Conservation (phyloP, 2,888 invertebrate species). For the Oxycera nigricornis region DNA sequence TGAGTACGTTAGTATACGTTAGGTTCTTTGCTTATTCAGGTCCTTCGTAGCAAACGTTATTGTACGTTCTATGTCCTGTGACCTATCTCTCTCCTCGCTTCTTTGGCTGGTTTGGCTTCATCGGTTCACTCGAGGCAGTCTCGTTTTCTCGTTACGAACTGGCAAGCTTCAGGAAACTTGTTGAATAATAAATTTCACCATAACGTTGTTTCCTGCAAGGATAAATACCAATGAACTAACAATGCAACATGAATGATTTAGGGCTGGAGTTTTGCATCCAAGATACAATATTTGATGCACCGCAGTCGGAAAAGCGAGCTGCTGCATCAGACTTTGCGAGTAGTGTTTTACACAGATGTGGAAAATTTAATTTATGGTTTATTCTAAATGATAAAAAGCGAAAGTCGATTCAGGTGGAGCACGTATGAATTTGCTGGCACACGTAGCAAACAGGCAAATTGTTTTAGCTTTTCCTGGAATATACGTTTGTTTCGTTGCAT, state of each 20-base stretch:
- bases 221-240: constrained; percentile 37
- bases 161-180: constrained; percentile 27
- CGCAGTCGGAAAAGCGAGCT: not conserved
- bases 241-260: constrained; percentile 31
- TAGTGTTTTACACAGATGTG: not conserved
- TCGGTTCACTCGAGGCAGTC: not conserved
- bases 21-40: not conserved
- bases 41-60: not conserved
- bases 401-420: not conserved
- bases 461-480: too few relatives aligned
- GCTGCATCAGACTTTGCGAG: not conserved
- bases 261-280: constrained; percentile 18
- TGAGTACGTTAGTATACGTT: not conserved
- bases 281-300: constrained; percentile 10
- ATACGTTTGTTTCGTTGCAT: too few relatives aligned
- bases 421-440: not conserved
- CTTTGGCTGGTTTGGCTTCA: not conserved
- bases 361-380: constrained; percentile 22
- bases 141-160: not conserved
- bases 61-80: not conserved
- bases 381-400: not conserved
- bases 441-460: too few relatives aligned
- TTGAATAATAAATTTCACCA: constrained; percentile 34
- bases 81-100: not conserved
- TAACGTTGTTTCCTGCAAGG: constrained; percentile 35